A percentile compares a stretch with the other conserved stretches of the same genome.
Conservation (phyloP, 2,797 vertebrate species). For the Alcedo quadribrachys region DNA sequence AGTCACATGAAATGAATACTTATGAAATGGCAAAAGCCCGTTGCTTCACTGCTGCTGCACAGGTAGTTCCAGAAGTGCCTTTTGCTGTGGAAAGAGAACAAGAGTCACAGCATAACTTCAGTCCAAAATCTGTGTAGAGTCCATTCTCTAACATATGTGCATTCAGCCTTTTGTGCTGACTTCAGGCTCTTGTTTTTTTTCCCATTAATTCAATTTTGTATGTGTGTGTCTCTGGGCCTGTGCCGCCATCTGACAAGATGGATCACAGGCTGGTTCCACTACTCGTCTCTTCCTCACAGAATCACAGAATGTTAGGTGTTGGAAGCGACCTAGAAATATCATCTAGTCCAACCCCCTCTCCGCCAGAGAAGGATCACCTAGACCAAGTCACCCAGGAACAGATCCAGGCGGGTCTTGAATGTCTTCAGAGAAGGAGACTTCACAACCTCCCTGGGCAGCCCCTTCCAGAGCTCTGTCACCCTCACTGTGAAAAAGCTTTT, state of each 20-base stretch:
- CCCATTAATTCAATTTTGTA: fast-evolving
- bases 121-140: background rate
- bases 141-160: background rate
- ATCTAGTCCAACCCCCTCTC: too few species aligned
- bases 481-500: too few species aligned
- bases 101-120: background rate
- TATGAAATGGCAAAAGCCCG: background rate
- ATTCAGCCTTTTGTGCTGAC: background rate
- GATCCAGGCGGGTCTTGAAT: too few species aligned
- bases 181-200: background rate
- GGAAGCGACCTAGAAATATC: too few species aligned
- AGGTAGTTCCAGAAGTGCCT: background rate
- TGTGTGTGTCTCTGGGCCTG: fast-evolving
- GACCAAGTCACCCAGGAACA: too few species aligned
- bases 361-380: too few species aligned
- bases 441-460: too few species aligned
- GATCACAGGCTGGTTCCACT: too few species aligned
- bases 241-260: background rate
- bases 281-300: too few species aligned
- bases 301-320: too few species aligned
- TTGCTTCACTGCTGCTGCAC: background rate
- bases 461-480: too few species aligned
- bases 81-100: background rate
- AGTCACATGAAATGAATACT: background rate
- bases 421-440: too few species aligned